Evolutionary conservation across 2,113 vertebrate genomes (phyloP).

Genomic region (Myodes glareolus): DNA sequence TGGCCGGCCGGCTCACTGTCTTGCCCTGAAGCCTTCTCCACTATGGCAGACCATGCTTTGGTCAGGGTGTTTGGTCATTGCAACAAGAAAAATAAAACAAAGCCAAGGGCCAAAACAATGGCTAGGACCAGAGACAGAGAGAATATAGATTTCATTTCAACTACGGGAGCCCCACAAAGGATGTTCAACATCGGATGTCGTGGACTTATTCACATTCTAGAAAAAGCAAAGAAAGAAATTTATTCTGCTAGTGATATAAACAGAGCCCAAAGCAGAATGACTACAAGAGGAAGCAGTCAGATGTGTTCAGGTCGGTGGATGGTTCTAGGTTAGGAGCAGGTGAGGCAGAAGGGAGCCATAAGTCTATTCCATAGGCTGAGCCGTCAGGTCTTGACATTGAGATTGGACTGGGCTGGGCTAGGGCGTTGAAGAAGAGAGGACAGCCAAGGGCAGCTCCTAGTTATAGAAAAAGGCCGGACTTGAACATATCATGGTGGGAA

Average conservation of each 20-base stretch:
- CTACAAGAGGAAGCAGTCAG: background rate
- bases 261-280: background rate
- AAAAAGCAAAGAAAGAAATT: background rate
- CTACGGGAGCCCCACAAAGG: background rate
- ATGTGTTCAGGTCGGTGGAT: background rate
- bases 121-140: background rate
- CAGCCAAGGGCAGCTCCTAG: background rate
- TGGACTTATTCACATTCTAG: background rate
- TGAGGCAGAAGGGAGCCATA: rapidly evolving
- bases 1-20: background rate
- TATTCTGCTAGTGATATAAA: background rate
- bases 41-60: background rate
- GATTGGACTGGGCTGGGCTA: background rate
- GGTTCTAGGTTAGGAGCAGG: too few relatives aligned
- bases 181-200: background rate
- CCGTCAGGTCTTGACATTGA: background rate
- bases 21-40: background rate
- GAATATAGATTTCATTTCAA: background rate
- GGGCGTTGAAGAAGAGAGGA: background rate
- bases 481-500: background rate
- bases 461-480: background rate
- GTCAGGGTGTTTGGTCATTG: background rate
- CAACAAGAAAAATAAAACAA: background rate
- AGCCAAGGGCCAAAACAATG: background rate
- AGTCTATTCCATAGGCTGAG: rapidly evolving